Base-by-base conservation (phyloP, 1,140 invertebrate genomes). In the Stegodyphus dumicola region DNA sequence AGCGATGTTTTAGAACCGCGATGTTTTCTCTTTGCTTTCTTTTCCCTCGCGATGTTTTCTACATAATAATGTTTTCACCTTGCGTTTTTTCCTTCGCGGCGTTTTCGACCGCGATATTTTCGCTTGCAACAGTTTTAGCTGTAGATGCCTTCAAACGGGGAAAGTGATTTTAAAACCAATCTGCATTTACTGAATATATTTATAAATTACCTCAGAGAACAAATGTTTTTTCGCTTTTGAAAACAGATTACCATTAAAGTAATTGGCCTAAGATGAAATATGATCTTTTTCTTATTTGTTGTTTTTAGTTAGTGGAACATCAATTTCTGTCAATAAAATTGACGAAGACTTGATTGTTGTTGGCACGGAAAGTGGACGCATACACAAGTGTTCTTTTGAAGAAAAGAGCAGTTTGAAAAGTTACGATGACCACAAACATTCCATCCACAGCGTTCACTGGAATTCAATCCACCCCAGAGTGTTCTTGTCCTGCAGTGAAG, bases 351-450 rank as follows among this genome's bases (percentile, higher is more conserved):
- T 97, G 77, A 97, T 96, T 90, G 90, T 98, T 56, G 95, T 98
- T 51, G 97, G 97, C 48, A 97, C 97, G 0, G 96, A 97, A 89
- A 96, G 97, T 89, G 97, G 97, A 33, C 93, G 94, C 83, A 95
- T 98, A 87, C 96, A 96, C 90, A 95, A 96, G 88, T 97, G 96
- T 89, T 97, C 95, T 70, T 94, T 93, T 49, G 98, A 97, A 89
- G 95, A 95, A 88, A 94, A 94, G 85, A 88, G 90, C 84, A 96
- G 95, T 90, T 92, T 97, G 85, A 92, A 93, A 88, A 95, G 94
- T 3, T 96, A 95, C 87, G 7, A 3, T 11, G 90, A 93, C 75
- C 97, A 99, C 90, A 94, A 96, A 88, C 95, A 97, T 93, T 94
- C 96, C 0, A 93, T 99, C 3, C 95, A 96, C 90, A 92, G 94